Percentiles rank a stretch among this genome's conserved stretches.
phyloP scores from a whole-genome alignment of 2,888 invertebrate genomes.

The Endomychus coccineus region DNA sequence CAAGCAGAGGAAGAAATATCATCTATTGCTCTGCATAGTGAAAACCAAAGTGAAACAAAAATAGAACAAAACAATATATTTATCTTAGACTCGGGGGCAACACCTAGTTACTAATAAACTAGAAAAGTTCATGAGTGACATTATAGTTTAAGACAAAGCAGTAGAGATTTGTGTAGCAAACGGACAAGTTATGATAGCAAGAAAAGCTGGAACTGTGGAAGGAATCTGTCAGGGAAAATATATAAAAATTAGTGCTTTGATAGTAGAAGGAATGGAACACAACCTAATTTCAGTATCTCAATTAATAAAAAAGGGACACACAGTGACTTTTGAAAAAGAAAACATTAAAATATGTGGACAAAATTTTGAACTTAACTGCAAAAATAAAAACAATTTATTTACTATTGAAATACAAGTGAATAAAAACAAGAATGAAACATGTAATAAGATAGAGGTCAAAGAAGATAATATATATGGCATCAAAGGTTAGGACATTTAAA shows the following conservation, averaged over 20 bases:
- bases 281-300: conserved; percentile 10
- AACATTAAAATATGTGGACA: too few relatives aligned
- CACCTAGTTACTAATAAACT: conserved; percentile 10
- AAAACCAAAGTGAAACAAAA: not conserved
- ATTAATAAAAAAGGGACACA: too few relatives aligned
- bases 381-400: too few relatives aligned
- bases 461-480: conserved; percentile 8
- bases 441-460: too few relatives aligned
- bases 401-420: too few relatives aligned
- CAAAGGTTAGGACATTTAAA: conserved; percentile 9
- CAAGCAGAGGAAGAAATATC: conserved; percentile 5
- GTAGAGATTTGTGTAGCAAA: conserved; percentile 6
- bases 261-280: conserved; percentile 7
- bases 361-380: too few relatives aligned
- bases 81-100: conserved; percentile 13
- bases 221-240: conserved; percentile 8
- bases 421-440: too few relatives aligned
- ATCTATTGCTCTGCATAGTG: conserved; percentile 6
- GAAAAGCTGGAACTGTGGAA: conserved; percentile 5
- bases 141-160: not conserved
- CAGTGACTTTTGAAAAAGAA: too few relatives aligned
- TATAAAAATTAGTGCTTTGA: conserved; percentile 7
- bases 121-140: conserved; percentile 8
- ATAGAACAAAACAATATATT: conserved; percentile 7
- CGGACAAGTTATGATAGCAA: not conserved